A percentile compares a stretch with the other conserved stretches of the same genome.
Evolutionary conservation across 2,113 vertebrate species (phyloP).

Genomic region (Cyanoderma ruficeps): DNA sequence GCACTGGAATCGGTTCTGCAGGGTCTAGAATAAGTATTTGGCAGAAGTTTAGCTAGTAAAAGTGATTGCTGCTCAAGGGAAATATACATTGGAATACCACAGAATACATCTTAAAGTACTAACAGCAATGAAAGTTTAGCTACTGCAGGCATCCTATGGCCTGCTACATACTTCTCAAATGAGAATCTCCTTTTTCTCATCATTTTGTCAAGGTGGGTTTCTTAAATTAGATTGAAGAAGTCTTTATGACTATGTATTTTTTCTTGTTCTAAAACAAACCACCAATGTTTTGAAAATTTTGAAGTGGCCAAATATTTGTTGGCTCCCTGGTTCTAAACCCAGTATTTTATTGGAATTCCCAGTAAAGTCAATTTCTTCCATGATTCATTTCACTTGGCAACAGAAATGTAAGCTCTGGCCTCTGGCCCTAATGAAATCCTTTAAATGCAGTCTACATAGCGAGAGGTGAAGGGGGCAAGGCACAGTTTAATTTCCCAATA

Average conservation of each 20-base stretch:
- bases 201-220: neutral
- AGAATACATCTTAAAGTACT: neutral
- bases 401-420: neutral
- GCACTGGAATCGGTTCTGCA: neutral
- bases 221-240: neutral
- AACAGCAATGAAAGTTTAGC: neutral
- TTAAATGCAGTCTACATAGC: conserved; percentile 32
- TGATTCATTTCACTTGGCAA: conserved; percentile 27
- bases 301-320: neutral
- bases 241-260: neutral
- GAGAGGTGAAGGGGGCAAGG: conserved; percentile 15
- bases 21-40: neutral
- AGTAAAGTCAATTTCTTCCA: conserved; percentile 16
- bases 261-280: neutral
- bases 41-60: neutral
- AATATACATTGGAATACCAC: neutral
- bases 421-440: conserved; percentile 28
- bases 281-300: neutral
- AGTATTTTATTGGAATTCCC: neutral
- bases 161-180: neutral
- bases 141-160: neutral
- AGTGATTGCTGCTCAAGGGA: neutral
- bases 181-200: neutral
- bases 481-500: conserved; percentile 44
- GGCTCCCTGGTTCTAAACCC: neutral